Evolutionary conservation across 1,140 invertebrate genomes (phyloP), one percentile per base, ranked within the genome.

Genomic region (Drosophila suzukii): DNA sequence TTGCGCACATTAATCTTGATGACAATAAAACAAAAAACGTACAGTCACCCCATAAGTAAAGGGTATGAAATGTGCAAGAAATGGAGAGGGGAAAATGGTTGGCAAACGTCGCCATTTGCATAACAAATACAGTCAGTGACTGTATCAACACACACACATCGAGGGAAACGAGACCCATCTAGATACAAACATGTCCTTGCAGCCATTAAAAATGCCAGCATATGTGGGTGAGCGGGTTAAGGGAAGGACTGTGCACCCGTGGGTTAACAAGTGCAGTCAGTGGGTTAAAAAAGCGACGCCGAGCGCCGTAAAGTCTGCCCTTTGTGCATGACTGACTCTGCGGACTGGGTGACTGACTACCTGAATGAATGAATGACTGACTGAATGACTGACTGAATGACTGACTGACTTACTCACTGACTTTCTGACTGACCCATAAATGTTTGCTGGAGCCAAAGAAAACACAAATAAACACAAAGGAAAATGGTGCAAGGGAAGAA

Each of bases 81-180:
- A 32, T 41, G 44, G 17, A 15, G 51, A 53, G 58, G 34, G 53
- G 24, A 8, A 70, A 73, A 68, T 24, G 62, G 68, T 50, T 88
- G 46, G 63, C 75, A 71, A 88, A 88, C 72, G 78, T 78, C 73
- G 81, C 77, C 84, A 89, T 88, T 88, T 88, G 84, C 84, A 88
- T 88, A 88, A 88, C 84, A 88, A 88, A 88, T 89, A 88, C 80
- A 78, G 63, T 74, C 72, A 78, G 84, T 88, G 81, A 88, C 84
- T 81, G 84, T 84, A 89, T 84, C 71, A 83, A 71, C 76, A 53
- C 62, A 80, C 47, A 49, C 17, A 73, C 59, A 32, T 17, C 47
- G 39, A 17, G 17, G 30, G 13, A 5, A 20, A 46, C 8, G 43
- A 49, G 30, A 62, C 36, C 47, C 81, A 61, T 68, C 30, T 55